Percentiles rank a stretch among this genome's conserved stretches.
Conservation (phyloP, 2,888 invertebrate species). For the Sinopyrophorus schimmeli region DNA sequence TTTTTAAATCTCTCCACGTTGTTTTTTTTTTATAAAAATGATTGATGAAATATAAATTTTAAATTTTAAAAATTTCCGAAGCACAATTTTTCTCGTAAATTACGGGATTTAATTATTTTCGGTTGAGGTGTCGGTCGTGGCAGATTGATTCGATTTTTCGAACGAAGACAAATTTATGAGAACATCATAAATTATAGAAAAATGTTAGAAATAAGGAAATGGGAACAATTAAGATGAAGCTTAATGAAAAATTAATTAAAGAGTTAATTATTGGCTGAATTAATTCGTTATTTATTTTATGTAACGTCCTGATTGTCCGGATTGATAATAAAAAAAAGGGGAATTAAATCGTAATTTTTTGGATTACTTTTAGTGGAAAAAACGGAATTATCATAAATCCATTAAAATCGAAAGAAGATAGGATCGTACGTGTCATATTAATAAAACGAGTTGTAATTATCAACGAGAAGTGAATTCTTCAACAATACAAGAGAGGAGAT, state of each 20-base stretch:
- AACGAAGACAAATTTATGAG: constrained; percentile 10
- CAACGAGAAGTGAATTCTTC: constrained; percentile 15
- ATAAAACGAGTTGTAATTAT: constrained; percentile 20
- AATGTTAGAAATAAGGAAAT: constrained; percentile 13
- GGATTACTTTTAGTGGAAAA: constrained; percentile 1
- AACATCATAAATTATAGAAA: constrained; percentile 8
- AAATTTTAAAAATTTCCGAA: too few relatives aligned
- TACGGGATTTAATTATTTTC: too few relatives aligned
- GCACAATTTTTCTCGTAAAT: too few relatives aligned
- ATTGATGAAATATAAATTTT: too few relatives aligned
- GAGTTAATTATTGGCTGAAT: constrained; percentile 11
- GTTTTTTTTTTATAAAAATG: too few relatives aligned
- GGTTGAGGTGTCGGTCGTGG: too few relatives aligned
- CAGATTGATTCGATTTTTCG: too few relatives aligned
- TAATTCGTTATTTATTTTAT: constrained; percentile 13
- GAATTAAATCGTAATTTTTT: constrained; percentile 17
- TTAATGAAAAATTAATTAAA: constrained; percentile 17
- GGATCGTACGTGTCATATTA: constrained; percentile 11
- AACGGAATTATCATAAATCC: constrained; percentile 17
- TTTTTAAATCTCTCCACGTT: too few relatives aligned
- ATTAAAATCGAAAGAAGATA: constrained; percentile 16
- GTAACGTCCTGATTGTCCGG: constrained; percentile 15
- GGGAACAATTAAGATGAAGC: constrained; percentile 6
- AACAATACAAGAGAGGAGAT: constrained; percentile 36
- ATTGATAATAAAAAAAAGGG: constrained; percentile 10